Conservation (phyloP, 2,113 vertebrate genomes). For the Phasianus colchicus region DNA sequence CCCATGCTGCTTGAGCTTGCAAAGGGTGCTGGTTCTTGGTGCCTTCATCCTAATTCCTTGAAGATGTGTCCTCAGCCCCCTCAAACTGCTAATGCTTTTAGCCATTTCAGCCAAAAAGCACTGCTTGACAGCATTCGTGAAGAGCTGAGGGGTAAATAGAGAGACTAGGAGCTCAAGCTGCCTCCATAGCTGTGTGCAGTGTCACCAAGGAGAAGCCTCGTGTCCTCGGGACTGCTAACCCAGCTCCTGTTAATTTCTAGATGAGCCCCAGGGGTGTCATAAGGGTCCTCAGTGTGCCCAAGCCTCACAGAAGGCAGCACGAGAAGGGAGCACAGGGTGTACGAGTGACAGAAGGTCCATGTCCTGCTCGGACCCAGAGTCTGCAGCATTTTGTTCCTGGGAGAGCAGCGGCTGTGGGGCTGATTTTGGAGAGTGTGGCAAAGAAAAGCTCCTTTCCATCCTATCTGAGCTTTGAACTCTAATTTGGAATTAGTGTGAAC, state of each 20-base stretch:
- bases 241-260: accelerated
- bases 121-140: background rate
- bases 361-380: background rate
- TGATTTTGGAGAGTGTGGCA: accelerated
- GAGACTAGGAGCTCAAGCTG: background rate
- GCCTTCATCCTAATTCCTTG: background rate
- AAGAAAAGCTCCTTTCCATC: background rate
- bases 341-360: background rate
- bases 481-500: accelerated
- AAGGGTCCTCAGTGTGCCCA: background rate
- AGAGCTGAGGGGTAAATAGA: accelerated
- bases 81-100: background rate
- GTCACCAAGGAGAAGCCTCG: background rate
- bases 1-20: accelerated
- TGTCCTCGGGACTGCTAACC: background rate
- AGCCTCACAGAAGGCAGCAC: background rate
- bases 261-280: background rate
- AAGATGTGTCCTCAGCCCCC: background rate
- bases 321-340: accelerated
- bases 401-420: accelerated
- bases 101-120: accelerated
- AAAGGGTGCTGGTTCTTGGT: background rate
- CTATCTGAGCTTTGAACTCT: accelerated
- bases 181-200: accelerated
- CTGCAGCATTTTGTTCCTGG: background rate